A percentile compares a stretch with the other conserved stretches of the same genome.
phyloP scores from a whole-genome alignment of 2,888 invertebrate genomes.

The Tachina fera region DNA sequence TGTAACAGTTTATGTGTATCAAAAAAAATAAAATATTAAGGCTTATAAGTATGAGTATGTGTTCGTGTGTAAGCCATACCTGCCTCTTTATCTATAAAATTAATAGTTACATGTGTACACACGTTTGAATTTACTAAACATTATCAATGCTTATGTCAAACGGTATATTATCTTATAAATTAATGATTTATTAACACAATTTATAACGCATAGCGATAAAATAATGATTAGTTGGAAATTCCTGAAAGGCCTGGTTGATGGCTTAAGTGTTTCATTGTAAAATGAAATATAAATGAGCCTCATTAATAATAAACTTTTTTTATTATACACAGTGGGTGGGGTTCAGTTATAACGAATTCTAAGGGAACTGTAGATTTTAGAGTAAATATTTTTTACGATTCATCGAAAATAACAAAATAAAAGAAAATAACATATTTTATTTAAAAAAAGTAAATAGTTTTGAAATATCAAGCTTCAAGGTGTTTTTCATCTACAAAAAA shows the following conservation, averaged over 20 bases:
- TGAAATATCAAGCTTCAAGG: too few species aligned
- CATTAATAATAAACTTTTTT: constrained; percentile 32
- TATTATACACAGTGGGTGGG: too few species aligned
- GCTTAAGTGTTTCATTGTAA: background rate
- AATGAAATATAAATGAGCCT: background rate
- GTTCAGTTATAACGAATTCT: too few species aligned
- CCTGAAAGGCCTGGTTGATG: background rate
- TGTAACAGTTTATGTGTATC: constrained; percentile 24
- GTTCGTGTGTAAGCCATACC: background rate
- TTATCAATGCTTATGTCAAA: constrained; percentile 58
- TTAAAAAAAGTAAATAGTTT: too few species aligned
- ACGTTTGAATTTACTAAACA: constrained; percentile 40
- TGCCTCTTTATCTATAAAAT: background rate
- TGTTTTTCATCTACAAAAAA: too few species aligned
- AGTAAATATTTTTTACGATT: too few species aligned
- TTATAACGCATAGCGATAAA: constrained; percentile 43
- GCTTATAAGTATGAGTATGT: background rate
- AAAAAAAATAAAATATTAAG: background rate
- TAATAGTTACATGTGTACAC: constrained; percentile 3
- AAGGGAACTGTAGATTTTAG: too few species aligned
- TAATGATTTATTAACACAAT: constrained; percentile 60
- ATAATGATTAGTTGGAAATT: constrained; percentile 43
- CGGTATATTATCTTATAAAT: constrained; percentile 26
- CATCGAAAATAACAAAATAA: too few species aligned
- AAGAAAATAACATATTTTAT: too few species aligned